Evolutionary conservation across 2,888 invertebrate genomes (phyloP).

Genomic region (Apamea sordens): DNA sequence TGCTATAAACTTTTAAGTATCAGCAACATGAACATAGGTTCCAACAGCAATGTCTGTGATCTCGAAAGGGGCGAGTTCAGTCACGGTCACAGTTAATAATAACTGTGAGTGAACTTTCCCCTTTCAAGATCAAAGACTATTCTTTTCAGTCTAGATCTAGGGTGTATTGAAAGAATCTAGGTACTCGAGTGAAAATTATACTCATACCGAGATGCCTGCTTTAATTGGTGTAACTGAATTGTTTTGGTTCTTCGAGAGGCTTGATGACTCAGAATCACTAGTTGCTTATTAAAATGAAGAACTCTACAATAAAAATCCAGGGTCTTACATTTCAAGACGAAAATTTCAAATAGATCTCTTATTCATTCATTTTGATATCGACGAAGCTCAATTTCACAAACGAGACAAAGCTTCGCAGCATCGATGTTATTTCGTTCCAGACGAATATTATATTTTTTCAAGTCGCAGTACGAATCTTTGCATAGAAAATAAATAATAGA

Average conservation of each 20-base stretch:
- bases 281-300: neutral
- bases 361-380: neutral
- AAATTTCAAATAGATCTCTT: neutral
- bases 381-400: neutral
- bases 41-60: constrained; percentile 1
- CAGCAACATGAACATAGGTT: neutral
- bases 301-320: neutral
- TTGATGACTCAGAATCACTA: neutral
- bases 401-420: neutral
- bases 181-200: neutral
- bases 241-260: too few relatives aligned
- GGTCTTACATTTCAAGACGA: too few relatives aligned
- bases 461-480: neutral
- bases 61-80: constrained; percentile 8
- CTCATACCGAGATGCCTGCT: neutral
- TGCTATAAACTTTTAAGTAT: neutral
- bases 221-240: constrained; percentile 14
- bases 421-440: neutral
- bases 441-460: constrained; percentile 23
- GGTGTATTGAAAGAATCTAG: neutral
- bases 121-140: too few relatives aligned
- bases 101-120: too few relatives aligned
- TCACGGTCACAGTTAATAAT: constrained; percentile 7
- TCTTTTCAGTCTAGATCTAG: constrained; percentile 3
- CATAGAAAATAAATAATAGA: constrained; percentile 11